Base-by-base conservation (phyloP, 2,888 invertebrate species). In the Eupithecia subumbrata region DNA sequence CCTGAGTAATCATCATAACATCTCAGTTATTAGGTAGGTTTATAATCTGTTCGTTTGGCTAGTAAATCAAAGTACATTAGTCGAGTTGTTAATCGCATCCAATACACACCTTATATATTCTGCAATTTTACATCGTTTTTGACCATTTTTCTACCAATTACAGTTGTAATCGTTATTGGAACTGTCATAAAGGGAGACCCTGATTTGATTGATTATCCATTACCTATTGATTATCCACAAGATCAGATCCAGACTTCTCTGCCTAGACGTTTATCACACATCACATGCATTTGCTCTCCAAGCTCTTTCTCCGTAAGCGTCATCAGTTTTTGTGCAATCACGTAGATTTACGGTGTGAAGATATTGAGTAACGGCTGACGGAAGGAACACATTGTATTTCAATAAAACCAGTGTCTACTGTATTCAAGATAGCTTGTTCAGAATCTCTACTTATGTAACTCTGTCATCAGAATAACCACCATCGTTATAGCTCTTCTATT, bases 311-410 rank as follows among this genome's bases (percentile, higher is more conserved):
- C 84, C 52, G 84, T 87, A 60, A 5, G 77, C 80, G 82, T 82
- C 80, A 25, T 79, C 9, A 56, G 69, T 43, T 87, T 86, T 87
- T 87, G 82, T 79, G 78, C 84, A 86, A 87, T 84, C 81, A 78
- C 76, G 74, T 80, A 80, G 84, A 87, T 87, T 87, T 85, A 87
- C 82, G 81, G 82, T 83, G 83, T 80, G 82, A 84, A 81, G 76
- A 79, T 63, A 76, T 80, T 81, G 86, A 87, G 85, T 87, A 86
- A 86, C 84, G 83, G 83, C 81, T 84, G 84, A 84, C 84, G 84
- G 82, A 78, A 81, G 78, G 71, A 37, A 74, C 79, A 73, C 71
- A 74, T 72, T 72, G 60, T 60, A 60, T 60, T 60, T 5, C 60
- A 25, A 60, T 60, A 60, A 56, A 45, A 5, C 1, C 52, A 11